Evolutionary conservation across 2,113 vertebrate genomes (phyloP).

Genomic region (Gallinago jamesoni): DNA sequence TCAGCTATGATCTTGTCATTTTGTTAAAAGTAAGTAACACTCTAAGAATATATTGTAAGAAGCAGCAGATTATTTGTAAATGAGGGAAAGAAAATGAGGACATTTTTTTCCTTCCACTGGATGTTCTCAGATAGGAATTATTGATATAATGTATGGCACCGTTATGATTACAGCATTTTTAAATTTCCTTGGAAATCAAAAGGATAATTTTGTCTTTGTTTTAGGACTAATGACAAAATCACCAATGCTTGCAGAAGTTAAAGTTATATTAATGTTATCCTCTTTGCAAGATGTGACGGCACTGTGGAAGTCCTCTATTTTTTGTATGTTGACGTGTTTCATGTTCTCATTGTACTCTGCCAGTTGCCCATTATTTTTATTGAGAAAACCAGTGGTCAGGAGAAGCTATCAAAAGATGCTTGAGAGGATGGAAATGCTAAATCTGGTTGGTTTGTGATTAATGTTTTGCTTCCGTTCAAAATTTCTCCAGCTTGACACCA

Average conservation of each 20-base stretch:
- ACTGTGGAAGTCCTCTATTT: background rate
- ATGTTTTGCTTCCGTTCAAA: background rate
- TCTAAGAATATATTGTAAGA: constrained; percentile 1
- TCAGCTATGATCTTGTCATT: constrained; percentile 10
- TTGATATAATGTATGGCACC: constrained; percentile 5
- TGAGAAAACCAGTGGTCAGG: background rate
- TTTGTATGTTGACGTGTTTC: background rate
- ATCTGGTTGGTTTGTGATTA: background rate
- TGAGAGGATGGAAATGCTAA: background rate
- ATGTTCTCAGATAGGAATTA: constrained; percentile 26
- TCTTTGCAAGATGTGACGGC: background rate
- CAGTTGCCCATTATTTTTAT: background rate
- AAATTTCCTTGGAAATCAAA: constrained; percentile 29
- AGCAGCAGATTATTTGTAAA: constrained; percentile 17
- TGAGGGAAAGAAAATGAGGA: background rate
- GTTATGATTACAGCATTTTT: background rate
- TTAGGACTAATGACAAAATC: background rate
- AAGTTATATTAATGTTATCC: background rate
- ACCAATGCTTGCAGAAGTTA: background rate
- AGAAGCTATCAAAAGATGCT: background rate
- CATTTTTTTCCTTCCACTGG: background rate
- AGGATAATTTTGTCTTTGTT: background rate
- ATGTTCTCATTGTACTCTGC: background rate
- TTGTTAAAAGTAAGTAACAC: background rate
- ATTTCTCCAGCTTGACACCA: background rate